Conservation (phyloP, 2,888 invertebrate genomes). For the Netelia virgata region DNA sequence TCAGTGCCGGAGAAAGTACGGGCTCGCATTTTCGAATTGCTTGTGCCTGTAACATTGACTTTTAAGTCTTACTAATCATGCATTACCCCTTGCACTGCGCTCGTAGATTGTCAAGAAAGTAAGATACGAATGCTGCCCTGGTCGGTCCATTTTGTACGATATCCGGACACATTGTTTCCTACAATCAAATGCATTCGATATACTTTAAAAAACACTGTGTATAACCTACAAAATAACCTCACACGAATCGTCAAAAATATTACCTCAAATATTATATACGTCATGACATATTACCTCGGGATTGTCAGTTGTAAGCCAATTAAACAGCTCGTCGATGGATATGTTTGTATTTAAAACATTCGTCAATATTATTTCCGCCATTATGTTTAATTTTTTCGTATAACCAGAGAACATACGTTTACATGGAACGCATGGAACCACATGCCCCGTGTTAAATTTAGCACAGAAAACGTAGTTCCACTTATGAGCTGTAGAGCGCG, state of each 20-base stretch:
- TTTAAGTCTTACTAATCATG: conserved; percentile 5
- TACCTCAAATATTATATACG: background rate
- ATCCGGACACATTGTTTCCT: conserved; percentile 63
- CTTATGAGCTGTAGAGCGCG: too few relatives aligned
- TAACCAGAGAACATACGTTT: too few relatives aligned
- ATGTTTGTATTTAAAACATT: conserved; percentile 73
- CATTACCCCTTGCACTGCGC: conserved; percentile 76
- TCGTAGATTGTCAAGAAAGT: conserved; percentile 76
- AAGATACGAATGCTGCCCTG: conserved; percentile 74
- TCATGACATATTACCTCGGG: conserved; percentile 70
- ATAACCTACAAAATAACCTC: conserved; percentile 13
- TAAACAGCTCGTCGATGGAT: conserved; percentile 70
- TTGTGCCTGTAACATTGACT: too few relatives aligned
- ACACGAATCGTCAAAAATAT: conserved; percentile 6
- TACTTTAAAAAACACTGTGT: background rate
- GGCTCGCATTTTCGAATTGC: too few relatives aligned
- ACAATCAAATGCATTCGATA: conserved; percentile 12
- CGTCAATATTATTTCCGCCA: conserved; percentile 74
- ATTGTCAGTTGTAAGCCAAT: conserved; percentile 75
- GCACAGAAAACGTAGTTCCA: too few relatives aligned
- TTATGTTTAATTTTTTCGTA: conserved; percentile 48
- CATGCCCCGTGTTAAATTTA: too few relatives aligned
- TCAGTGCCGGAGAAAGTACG: too few relatives aligned
- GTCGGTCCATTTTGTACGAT: conserved; percentile 66
- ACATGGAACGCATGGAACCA: too few relatives aligned